These are phyloP conservation scores for Trialeurodes vaporariorum DNA, from an alignment of 1,140 invertebrate genomes.

Conservation along the genomic window DNA sequence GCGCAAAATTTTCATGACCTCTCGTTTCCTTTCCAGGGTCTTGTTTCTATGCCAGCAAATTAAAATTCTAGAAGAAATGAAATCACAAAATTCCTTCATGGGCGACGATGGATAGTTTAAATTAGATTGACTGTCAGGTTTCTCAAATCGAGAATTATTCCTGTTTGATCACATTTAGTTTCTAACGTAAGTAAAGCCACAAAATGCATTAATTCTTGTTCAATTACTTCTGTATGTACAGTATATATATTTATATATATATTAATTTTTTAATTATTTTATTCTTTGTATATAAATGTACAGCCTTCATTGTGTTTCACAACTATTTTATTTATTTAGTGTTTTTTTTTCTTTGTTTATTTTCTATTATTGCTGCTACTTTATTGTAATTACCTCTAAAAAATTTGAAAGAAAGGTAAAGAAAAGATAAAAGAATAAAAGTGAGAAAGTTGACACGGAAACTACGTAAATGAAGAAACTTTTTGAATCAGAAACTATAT, in stretches of 20 bases:
- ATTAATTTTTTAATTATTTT: slow-evolving; percentile 1
- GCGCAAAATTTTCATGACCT: too few relatives aligned
- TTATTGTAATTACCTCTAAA: too few relatives aligned
- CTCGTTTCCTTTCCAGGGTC: slow-evolving; percentile 54
- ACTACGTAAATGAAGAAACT: too few relatives aligned
- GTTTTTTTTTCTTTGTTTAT: background rate
- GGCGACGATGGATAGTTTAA: slow-evolving; percentile 43
- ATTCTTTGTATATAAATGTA: background rate
- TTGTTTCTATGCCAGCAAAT: slow-evolving; percentile 85
- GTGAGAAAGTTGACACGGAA: too few relatives aligned
- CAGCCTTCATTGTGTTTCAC: background rate
- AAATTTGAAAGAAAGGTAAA: too few relatives aligned
- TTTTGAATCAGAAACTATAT: too few relatives aligned
- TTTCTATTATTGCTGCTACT: too few relatives aligned
- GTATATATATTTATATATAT: too few relatives aligned
- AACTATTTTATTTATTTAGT: background rate
- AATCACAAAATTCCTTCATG: slow-evolving; percentile 86
- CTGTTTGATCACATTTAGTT: background rate
- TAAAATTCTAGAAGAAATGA: slow-evolving; percentile 74
- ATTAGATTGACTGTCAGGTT: background rate
- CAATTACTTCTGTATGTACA: background rate
- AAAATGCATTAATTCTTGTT: background rate
- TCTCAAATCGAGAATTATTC: background rate
- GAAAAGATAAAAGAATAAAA: too few relatives aligned
- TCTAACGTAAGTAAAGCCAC: background rate